Percentiles rank a stretch among this genome's conserved stretches.
phyloP scores from a whole-genome alignment of 2,888 invertebrate genomes.

The Drosophila pullipes region DNA sequence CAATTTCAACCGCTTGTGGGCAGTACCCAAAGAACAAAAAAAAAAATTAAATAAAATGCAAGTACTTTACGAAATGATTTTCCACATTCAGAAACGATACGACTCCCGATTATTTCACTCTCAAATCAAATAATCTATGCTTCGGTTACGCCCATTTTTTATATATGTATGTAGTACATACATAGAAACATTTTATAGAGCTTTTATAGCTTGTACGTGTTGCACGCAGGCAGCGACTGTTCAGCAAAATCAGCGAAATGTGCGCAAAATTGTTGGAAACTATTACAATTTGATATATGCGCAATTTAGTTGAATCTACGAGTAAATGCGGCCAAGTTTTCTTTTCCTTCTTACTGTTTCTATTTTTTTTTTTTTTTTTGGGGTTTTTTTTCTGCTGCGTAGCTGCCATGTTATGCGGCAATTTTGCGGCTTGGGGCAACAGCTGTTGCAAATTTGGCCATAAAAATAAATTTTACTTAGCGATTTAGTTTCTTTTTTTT shows the following conservation, averaged over 20 bases:
- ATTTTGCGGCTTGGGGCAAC: slow-evolving; percentile 65
- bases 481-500: slow-evolving; percentile 57
- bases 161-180: slow-evolving; percentile 21
- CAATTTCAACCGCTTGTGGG: slow-evolving; percentile 42
- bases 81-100: slow-evolving; percentile 23
- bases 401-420: slow-evolving; percentile 66
- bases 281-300: slow-evolving; percentile 76
- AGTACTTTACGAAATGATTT: slow-evolving; percentile 46
- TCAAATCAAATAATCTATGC: slow-evolving; percentile 65
- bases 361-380: neutral
- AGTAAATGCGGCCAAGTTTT: slow-evolving; percentile 55
- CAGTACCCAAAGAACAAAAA: slow-evolving; percentile 20
- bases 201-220: slow-evolving; percentile 68
- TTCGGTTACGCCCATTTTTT: slow-evolving; percentile 31
- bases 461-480: slow-evolving; percentile 74
- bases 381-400: slow-evolving; percentile 9
- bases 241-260: slow-evolving; percentile 65
- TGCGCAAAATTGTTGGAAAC: slow-evolving; percentile 71
- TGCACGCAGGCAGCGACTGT: slow-evolving; percentile 58
- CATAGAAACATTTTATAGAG: slow-evolving; percentile 45
- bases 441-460: slow-evolving; percentile 71
- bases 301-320: slow-evolving; percentile 74
- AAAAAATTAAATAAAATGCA: slow-evolving; percentile 52
- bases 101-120: slow-evolving; percentile 33
- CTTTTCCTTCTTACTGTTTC: slow-evolving; percentile 3